These are phyloP conservation scores for Cyanoliseus patagonus DNA, from an alignment of 2,113 vertebrate species.

Conservation along the genomic window DNA sequence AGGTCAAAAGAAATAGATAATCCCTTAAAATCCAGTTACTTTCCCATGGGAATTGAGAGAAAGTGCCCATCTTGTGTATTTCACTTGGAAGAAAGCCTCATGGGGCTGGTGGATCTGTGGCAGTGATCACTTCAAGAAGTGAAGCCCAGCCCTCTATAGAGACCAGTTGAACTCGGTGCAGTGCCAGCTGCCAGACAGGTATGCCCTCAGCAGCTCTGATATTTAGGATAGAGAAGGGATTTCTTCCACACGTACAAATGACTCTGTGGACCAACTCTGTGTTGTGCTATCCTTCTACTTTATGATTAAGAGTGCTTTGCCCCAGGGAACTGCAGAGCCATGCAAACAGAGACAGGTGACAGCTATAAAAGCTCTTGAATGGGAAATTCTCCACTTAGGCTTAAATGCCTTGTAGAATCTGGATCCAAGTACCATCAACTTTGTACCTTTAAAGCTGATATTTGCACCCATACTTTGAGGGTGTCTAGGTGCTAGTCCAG, in stretches of 20 bases:
- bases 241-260: background rate
- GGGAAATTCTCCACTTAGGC: background rate
- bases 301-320: background rate
- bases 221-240: background rate
- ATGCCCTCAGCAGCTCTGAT: background rate
- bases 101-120: background rate
- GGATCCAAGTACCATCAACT: background rate
- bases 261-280: background rate
- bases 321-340: background rate
- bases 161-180: background rate
- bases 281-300: background rate
- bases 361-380: background rate
- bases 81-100: background rate
- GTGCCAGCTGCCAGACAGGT: background rate
- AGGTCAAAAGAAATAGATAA: background rate
- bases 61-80: background rate
- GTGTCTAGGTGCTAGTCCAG: background rate
- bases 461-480: background rate
- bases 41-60: background rate
- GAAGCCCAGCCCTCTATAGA: background rate
- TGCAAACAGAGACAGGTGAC: background rate
- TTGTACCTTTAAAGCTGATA: background rate
- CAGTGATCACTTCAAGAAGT: background rate
- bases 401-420: background rate
- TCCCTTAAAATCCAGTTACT: background rate